A percentile compares a stretch with the other conserved stretches of the same genome.
These are phyloP conservation scores for Erannis defoliaria DNA, from an alignment of 2,888 invertebrate genomes.

Conservation along the genomic window DNA sequence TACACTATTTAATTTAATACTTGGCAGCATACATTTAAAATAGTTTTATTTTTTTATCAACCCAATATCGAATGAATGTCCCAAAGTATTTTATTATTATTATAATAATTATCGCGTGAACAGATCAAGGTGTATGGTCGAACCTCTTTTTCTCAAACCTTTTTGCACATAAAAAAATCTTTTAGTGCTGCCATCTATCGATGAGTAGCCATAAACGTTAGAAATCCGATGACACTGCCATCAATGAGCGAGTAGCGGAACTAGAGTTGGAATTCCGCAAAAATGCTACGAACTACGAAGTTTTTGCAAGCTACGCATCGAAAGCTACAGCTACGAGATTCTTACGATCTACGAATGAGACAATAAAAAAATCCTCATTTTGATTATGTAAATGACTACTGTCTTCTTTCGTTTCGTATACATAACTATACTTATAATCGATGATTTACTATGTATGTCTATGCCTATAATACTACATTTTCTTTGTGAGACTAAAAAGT, in stretches of 20 bases:
- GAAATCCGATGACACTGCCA: slow-evolving; percentile 19
- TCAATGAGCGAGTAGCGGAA: slow-evolving; percentile 37
- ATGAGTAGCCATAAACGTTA: slow-evolving; percentile 33
- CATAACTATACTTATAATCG: no score
- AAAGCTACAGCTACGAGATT: slow-evolving; percentile 10
- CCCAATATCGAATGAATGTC: no score
- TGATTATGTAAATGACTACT: background rate
- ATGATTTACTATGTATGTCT: no score
- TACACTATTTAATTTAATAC: no score
- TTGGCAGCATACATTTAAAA: no score
- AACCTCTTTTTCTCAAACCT: background rate
- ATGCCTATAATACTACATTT: no score
- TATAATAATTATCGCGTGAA: no score
- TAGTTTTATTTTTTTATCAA: no score
- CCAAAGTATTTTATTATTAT: no score
- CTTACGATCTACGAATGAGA: slow-evolving; percentile 21
- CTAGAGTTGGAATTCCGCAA: slow-evolving; percentile 13
- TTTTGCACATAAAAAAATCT: background rate
- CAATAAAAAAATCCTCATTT: background rate
- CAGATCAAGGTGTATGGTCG: slow-evolving; percentile 18
- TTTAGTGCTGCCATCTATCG: slow-evolving; percentile 49
- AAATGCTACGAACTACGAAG: slow-evolving; percentile 38
- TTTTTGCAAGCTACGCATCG: slow-evolving; percentile 19
- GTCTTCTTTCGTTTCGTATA: background rate
- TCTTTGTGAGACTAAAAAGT: background rate